Percentiles rank a stretch among this genome's conserved stretches.
Conservation (phyloP, 2,113 vertebrate species). For the Dolichotis patagonum region DNA sequence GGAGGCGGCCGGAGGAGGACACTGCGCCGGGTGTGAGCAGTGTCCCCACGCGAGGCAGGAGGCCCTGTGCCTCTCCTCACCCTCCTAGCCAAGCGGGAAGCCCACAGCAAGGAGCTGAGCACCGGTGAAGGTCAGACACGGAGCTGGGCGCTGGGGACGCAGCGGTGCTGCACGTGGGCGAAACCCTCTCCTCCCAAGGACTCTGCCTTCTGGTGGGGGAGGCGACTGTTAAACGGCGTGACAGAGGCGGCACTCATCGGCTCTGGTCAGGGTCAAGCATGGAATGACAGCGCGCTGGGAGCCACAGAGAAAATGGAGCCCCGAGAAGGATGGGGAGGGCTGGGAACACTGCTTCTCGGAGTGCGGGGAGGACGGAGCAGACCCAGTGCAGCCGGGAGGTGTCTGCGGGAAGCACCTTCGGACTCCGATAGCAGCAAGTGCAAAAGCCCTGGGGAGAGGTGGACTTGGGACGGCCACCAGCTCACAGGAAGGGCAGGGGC, state of each 20-base stretch:
- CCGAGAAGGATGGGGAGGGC: background rate
- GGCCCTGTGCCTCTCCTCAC: background rate
- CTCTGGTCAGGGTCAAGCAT: background rate
- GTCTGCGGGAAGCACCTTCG: background rate
- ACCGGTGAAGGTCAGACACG: too few relatives aligned
- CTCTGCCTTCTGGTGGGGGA: background rate
- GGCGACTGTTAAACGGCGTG: background rate
- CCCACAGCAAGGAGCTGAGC: background rate
- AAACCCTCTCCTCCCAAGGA: background rate
- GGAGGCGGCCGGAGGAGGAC: rapidly evolving
- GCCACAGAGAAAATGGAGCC: background rate
- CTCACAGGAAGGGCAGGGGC: background rate
- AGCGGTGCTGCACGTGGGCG: background rate
- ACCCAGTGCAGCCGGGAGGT: background rate
- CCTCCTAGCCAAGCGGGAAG: background rate
- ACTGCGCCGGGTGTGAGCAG: background rate
- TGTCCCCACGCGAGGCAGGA: background rate
- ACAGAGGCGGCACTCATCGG: background rate
- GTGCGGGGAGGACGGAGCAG: background rate
- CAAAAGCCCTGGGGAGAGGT: background rate
- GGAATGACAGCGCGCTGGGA: background rate
- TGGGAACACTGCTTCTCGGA: background rate
- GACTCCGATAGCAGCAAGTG: background rate
- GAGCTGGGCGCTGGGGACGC: background rate
- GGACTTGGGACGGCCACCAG: background rate